phyloP scores from a whole-genome alignment of 2,888 invertebrate species.

The Crepidodera aurea region DNA sequence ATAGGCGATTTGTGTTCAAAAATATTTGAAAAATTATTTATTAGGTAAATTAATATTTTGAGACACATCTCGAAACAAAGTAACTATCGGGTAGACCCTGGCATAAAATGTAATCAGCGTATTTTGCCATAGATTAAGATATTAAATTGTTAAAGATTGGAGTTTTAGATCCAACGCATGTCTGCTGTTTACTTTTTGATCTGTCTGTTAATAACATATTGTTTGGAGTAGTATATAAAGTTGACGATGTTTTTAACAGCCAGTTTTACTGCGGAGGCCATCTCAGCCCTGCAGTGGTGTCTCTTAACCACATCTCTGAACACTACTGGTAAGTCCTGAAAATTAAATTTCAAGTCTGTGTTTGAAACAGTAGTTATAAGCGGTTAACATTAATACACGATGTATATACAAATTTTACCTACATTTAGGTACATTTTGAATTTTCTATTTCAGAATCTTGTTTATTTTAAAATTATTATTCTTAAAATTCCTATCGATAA shows the following conservation, averaged over 20 bases:
- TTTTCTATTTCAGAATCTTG: no score
- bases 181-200: slow-evolving; percentile 54
- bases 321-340: slow-evolving; percentile 49
- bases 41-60: not conserved
- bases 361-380: no score
- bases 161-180: slow-evolving; percentile 48
- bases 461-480: no score
- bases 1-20: not conserved
- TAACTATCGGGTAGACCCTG: not conserved
- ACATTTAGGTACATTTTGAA: no score
- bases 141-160: slow-evolving; percentile 44
- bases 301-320: slow-evolving; percentile 48
- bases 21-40: not conserved
- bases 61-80: not conserved
- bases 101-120: slow-evolving; percentile 7
- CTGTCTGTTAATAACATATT: slow-evolving; percentile 53
- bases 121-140: slow-evolving; percentile 46
- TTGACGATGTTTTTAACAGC: slow-evolving; percentile 51
- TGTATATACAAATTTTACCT: no score
- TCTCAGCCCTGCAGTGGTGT: slow-evolving; percentile 55
- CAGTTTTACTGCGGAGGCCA: slow-evolving; percentile 56
- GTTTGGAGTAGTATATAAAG: slow-evolving; percentile 55
- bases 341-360: no score
- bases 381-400: no score
- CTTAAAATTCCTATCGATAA: no score